These are phyloP conservation scores for Oreochromis tanganicae DNA, from an alignment of 2,113 vertebrate genomes.

Conservation along the genomic window DNA sequence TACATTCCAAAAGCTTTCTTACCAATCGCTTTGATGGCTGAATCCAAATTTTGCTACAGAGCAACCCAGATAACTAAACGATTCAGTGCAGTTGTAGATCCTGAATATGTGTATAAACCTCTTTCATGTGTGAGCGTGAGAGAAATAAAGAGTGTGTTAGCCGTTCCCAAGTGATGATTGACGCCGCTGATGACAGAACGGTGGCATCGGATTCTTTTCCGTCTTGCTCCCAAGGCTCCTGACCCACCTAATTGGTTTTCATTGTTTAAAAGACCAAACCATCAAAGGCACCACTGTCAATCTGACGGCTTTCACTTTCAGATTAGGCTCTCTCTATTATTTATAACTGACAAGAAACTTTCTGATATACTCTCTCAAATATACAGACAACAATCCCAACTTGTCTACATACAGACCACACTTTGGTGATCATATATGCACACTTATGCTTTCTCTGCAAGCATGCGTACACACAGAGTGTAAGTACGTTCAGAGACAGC, in stretches of 20 bases:
- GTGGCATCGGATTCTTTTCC: conserved; percentile 1
- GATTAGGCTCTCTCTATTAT: conserved; percentile 38
- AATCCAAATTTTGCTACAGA: conserved; percentile 7
- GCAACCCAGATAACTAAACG: not conserved
- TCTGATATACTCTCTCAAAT: conserved; percentile 14
- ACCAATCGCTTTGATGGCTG: conserved; percentile 29
- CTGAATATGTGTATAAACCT: not conserved
- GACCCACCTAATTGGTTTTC: conserved; percentile 57
- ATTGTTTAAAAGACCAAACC: conserved; percentile 34
- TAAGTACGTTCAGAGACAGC: conserved; percentile 4
- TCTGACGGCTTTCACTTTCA: conserved; percentile 28
- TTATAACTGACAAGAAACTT: conserved; percentile 39
- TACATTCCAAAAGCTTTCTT: conserved; percentile 7
- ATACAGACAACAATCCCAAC: not conserved
- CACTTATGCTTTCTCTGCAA: not conserved
- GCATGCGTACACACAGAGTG: not conserved
- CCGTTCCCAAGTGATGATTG: conserved; percentile 17
- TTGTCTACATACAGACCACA: not conserved
- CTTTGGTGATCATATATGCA: not conserved
- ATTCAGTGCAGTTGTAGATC: not conserved
- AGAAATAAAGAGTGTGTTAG: conserved; percentile 11
- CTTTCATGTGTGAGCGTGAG: conserved; percentile 20
- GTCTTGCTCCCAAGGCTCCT: conserved; percentile 32
- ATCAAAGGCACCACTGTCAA: conserved; percentile 37
- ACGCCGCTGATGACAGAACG: conserved; percentile 44